Conservation (phyloP, 2,113 vertebrate genomes). For the Rattus rattus region DNA sequence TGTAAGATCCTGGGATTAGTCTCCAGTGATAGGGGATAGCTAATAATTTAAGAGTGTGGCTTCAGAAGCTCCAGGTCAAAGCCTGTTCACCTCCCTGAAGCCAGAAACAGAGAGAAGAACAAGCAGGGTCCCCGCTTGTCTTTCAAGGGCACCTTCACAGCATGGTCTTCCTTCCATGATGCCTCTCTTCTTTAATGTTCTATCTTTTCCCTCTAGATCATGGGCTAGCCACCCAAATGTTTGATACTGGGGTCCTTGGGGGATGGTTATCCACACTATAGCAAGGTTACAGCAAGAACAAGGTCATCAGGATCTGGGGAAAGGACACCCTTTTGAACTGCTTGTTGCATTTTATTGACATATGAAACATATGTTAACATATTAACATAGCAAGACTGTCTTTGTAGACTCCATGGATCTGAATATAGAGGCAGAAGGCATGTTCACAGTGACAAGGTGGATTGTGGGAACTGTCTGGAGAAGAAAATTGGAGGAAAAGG, state of each 20-base stretch:
- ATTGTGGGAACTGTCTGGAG: slow-evolving; percentile 59
- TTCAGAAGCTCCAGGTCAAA: neutral
- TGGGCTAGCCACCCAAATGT: neutral
- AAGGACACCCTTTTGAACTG: neutral
- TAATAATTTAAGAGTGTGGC: neutral
- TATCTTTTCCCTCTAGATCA: neutral
- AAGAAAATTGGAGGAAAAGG: slow-evolving; percentile 37
- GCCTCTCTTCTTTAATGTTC: neutral
- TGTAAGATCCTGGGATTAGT: neutral
- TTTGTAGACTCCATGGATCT: slow-evolving; percentile 30
- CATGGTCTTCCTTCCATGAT: neutral
- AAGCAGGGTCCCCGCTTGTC: neutral
- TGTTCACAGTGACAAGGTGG: slow-evolving; percentile 61
- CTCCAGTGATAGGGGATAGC: neutral
- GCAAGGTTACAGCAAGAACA: neutral
- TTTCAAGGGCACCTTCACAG: neutral
- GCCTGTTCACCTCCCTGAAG: neutral
- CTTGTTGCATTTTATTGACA: neutral
- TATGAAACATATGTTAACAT: no score
- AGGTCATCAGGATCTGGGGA: neutral
- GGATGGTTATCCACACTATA: neutral
- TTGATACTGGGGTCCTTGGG: neutral
- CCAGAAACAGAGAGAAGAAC: neutral
- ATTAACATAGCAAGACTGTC: neutral
- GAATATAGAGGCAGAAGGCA: slow-evolving; percentile 70